A percentile compares a stretch with the other conserved stretches of the same genome.
These are phyloP conservation scores for Noctua janthe DNA, from an alignment of 2,888 invertebrate species.

Conservation along the genomic window DNA sequence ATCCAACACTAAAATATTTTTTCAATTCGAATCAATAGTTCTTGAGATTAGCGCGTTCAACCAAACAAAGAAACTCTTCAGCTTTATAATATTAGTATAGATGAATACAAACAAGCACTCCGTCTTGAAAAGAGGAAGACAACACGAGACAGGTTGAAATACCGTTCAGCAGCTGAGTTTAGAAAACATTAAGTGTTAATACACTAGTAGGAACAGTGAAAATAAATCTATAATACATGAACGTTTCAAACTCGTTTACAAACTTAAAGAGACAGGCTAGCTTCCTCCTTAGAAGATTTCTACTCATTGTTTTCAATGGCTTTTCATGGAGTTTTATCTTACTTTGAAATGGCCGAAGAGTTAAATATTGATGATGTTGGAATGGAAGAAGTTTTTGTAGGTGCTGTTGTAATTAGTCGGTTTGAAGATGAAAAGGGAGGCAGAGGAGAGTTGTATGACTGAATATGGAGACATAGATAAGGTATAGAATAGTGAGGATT, in stretches of 20 bases:
- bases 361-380: conserved; percentile 61
- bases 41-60: no score
- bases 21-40: no score
- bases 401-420: conserved; percentile 14
- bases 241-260: conserved; percentile 48
- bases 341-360: conserved; percentile 50
- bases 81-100: no score
- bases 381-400: conserved; percentile 28
- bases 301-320: conserved; percentile 70
- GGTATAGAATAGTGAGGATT: neutral
- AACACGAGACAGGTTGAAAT: conserved; percentile 37
- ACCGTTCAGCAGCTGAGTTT: conserved; percentile 51
- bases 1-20: no score
- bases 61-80: no score
- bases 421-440: neutral
- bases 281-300: conserved; percentile 50
- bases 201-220: conserved; percentile 46
- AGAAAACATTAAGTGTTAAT: conserved; percentile 66
- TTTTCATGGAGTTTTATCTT: conserved; percentile 57
- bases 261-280: conserved; percentile 43
- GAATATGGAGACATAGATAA: neutral
- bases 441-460: neutral
- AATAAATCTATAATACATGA: conserved; percentile 70
- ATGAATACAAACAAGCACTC: neutral
- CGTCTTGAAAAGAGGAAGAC: conserved; percentile 29